These are phyloP conservation scores for Colletes latitarsis DNA, from an alignment of 1,140 invertebrate genomes.

Conservation along the genomic window DNA sequence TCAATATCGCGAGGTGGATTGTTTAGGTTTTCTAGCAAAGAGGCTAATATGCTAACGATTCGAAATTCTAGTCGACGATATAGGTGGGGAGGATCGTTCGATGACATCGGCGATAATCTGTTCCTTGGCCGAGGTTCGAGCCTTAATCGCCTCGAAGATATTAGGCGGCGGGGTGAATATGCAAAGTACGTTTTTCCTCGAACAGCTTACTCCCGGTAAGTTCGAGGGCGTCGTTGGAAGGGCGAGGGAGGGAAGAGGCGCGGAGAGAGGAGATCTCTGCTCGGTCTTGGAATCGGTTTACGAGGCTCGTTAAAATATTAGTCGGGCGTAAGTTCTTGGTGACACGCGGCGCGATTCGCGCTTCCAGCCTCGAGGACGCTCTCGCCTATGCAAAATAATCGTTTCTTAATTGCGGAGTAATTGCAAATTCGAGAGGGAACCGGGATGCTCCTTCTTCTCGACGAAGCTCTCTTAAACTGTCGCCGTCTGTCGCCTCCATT, in stretches of 20 bases:
- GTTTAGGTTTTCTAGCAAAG: too few species aligned
- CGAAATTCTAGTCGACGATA: too few species aligned
- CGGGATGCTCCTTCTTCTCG: conserved; percentile 31
- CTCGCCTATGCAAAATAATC: conserved; percentile 78
- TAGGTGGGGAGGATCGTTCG: neutral
- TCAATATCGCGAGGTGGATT: too few species aligned
- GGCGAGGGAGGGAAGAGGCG: conserved; percentile 39
- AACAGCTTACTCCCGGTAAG: conserved; percentile 47
- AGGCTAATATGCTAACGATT: neutral
- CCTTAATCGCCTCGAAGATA: conserved; percentile 65
- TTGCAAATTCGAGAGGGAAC: conserved; percentile 73
- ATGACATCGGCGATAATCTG: conserved; percentile 1
- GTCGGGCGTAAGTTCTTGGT: conserved; percentile 77
- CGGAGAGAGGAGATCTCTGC: conserved; percentile 19
- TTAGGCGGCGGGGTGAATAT: conserved; percentile 69
- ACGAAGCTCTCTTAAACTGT: conserved; percentile 59
- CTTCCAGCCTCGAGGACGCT: conserved; percentile 59
- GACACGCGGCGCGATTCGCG: conserved; percentile 76
- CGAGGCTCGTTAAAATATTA: conserved; percentile 80
- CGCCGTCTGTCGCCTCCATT: conserved; percentile 73
- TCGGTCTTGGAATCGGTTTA: conserved; percentile 75
- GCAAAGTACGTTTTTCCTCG: conserved; percentile 74
- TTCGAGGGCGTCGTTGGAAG: conserved; percentile 53
- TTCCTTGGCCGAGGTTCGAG: neutral
- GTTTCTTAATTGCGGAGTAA: conserved; percentile 79